phyloP scores from a whole-genome alignment of 2,113 vertebrate genomes.

The Rhinoptilus africanus region DNA sequence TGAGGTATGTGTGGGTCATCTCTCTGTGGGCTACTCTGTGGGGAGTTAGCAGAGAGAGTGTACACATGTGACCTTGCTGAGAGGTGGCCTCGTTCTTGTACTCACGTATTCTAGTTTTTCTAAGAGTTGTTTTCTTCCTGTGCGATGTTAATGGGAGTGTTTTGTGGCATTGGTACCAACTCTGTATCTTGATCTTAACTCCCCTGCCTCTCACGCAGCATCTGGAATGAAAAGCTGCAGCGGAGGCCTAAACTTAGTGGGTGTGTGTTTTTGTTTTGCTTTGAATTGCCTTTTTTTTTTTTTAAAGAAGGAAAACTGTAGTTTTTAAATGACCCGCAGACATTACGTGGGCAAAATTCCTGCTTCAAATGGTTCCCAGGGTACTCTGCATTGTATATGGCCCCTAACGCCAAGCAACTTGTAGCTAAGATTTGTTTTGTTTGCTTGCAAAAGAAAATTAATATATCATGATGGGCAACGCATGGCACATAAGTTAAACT shows the following conservation, averaged over 20 bases:
- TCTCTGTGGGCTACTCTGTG: background rate
- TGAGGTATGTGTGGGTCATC: background rate
- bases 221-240: background rate
- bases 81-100: background rate
- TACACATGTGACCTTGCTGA: background rate
- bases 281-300: background rate
- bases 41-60: background rate
- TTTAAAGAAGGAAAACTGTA: background rate
- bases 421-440: background rate
- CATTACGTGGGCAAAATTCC: background rate
- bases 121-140: background rate
- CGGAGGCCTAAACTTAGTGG: background rate
- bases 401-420: background rate
- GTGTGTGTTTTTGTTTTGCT: background rate
- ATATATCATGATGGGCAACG: constrained; percentile 35
- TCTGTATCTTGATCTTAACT: background rate
- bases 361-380: background rate
- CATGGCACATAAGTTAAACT: constrained; percentile 52
- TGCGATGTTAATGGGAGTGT: background rate
- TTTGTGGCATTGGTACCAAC: background rate
- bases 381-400: background rate
- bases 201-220: background rate
- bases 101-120: background rate
- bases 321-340: background rate
- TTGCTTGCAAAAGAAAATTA: constrained; percentile 56